Conservation (phyloP, 2,797 vertebrate species). For the Atherinosoma microstoma region DNA sequence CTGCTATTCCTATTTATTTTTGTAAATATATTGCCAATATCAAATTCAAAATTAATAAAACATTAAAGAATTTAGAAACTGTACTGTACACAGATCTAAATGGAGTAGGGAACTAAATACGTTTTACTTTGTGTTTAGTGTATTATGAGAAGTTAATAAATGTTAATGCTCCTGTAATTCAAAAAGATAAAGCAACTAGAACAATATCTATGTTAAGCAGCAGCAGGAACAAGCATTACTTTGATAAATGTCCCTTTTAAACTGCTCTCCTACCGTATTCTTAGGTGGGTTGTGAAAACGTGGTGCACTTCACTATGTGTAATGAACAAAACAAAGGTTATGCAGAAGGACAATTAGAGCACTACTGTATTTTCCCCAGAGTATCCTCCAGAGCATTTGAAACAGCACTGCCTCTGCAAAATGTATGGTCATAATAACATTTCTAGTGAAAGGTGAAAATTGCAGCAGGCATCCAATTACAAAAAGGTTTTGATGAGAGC, state of each 20-base stretch:
- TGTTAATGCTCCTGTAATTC: slow-evolving; percentile 31
- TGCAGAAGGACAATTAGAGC: slow-evolving; percentile 74
- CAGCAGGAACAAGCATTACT: slow-evolving; percentile 43
- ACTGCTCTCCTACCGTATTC: slow-evolving; percentile 40
- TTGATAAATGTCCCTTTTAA: slow-evolving; percentile 59
- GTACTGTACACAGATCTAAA: background rate
- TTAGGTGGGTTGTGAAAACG: slow-evolving; percentile 52
- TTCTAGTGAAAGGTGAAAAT: slow-evolving; percentile 65
- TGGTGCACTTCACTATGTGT: slow-evolving; percentile 56
- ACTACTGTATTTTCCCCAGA: slow-evolving; percentile 58
- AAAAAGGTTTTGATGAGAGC: slow-evolving; percentile 67
- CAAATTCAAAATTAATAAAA: background rate
- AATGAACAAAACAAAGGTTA: slow-evolving; percentile 75
- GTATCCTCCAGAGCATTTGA: slow-evolving; percentile 57
- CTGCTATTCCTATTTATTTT: background rate
- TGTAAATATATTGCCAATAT: background rate
- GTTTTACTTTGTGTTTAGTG: background rate
- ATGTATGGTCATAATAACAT: slow-evolving; percentile 55
- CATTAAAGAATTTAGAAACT: background rate
- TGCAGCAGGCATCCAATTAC: slow-evolving; percentile 63
- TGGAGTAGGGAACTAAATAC: background rate
- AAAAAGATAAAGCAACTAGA: slow-evolving; percentile 38
- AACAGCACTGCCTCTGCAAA: slow-evolving; percentile 54
- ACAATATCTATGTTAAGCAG: slow-evolving; percentile 56
- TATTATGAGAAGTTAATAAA: slow-evolving; percentile 32